A percentile compares a stretch with the other conserved stretches of the same genome.
Conservation (phyloP, 2,888 invertebrate genomes). For the Pristionchus exspectatus region DNA sequence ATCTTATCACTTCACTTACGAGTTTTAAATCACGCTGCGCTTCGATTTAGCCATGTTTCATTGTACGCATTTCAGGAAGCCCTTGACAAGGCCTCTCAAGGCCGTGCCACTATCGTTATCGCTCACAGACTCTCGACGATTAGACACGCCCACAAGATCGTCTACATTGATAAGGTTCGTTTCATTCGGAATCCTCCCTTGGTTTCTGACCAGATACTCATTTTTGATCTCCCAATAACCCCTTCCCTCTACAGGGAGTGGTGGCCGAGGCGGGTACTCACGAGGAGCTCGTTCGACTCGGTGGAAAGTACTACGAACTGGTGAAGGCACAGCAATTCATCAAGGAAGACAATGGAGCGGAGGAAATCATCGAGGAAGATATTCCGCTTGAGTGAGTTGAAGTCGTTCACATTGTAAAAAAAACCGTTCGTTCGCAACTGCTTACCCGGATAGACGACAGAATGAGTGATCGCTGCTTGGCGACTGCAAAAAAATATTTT, state of each 20-base stretch:
- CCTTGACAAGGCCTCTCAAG: slow-evolving; percentile 70
- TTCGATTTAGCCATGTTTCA: no score
- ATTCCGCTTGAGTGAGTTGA: slow-evolving; percentile 63
- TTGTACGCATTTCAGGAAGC: no score
- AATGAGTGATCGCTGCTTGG: no score
- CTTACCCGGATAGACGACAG: no score
- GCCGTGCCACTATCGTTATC: slow-evolving; percentile 73
- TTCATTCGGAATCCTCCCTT: not conserved
- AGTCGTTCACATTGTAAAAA: no score
- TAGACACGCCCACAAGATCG: slow-evolving; percentile 74
- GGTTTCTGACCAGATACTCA: not conserved
- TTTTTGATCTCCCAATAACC: not conserved
- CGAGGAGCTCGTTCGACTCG: slow-evolving; percentile 67
- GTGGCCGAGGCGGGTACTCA: slow-evolving; percentile 62
- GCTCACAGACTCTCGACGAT: slow-evolving; percentile 76
- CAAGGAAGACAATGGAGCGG: slow-evolving; percentile 63
- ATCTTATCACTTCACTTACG: no score
- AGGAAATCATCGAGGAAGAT: slow-evolving; percentile 61
- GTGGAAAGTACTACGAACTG: slow-evolving; percentile 68
- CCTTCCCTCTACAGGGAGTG: not conserved
- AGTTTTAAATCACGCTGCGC: no score
- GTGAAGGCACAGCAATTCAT: slow-evolving; percentile 74
- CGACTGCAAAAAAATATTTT: no score
- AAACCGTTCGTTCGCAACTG: no score
- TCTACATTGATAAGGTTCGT: slow-evolving; percentile 71